A percentile compares a stretch with the other conserved stretches of the same genome.
phyloP scores from a whole-genome alignment of 2,113 vertebrate genomes.

The Sakesphorus luctuosus region DNA sequence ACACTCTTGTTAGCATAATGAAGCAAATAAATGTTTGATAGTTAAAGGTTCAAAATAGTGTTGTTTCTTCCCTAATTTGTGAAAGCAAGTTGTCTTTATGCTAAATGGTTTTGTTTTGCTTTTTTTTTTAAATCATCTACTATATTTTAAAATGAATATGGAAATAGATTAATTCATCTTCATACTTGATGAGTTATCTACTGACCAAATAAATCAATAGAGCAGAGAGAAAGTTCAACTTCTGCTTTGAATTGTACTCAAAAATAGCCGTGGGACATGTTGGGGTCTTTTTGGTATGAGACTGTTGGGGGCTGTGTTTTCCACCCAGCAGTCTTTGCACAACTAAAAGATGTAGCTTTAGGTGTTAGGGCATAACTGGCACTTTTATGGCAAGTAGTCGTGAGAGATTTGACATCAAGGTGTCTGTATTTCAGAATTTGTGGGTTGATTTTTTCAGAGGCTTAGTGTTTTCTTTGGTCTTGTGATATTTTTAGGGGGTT shows the following conservation, averaged over 20 bases:
- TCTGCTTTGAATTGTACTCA: background rate
- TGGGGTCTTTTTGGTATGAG: background rate
- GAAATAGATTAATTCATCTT: background rate
- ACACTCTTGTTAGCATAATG: constrained; percentile 47
- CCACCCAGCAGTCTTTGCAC: background rate
- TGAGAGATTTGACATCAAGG: background rate
- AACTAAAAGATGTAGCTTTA: background rate
- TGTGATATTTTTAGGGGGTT: background rate
- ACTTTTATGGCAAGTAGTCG: background rate
- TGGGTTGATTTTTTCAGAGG: background rate
- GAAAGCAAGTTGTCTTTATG: background rate
- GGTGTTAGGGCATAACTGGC: background rate
- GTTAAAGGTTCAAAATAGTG: background rate
- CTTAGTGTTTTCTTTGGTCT: background rate
- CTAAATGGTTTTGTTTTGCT: background rate
- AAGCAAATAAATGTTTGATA: constrained; percentile 38
- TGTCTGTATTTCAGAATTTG: background rate
- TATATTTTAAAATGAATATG: background rate
- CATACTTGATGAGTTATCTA: background rate
- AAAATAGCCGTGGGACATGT: background rate
- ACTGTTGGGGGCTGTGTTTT: background rate
- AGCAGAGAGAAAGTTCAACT: background rate
- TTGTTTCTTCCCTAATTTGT: background rate
- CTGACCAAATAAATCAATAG: background rate
- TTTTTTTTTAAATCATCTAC: background rate